These are phyloP conservation scores for Littorina saxatilis DNA, from an alignment of 1,140 invertebrate genomes.

Conservation along the genomic window DNA sequence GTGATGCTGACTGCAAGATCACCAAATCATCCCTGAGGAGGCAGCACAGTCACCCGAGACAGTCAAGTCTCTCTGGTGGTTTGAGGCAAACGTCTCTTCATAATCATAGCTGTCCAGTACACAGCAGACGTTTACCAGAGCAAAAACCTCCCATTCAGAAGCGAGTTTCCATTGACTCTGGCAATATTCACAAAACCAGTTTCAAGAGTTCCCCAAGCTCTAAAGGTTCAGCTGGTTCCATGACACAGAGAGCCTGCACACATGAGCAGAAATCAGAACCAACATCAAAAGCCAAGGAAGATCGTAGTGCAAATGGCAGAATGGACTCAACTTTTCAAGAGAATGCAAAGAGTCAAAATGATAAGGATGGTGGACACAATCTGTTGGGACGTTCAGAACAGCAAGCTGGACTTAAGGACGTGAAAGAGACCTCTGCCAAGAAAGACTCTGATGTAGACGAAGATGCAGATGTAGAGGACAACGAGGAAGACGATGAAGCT, in stretches of 20 bases:
- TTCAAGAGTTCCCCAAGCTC: not conserved
- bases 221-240: not conserved
- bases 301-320: not conserved
- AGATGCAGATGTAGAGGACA: slow-evolving; percentile 11
- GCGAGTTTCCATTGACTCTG: not conserved
- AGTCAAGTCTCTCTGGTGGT: no score
- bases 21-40: not conserved
- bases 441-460: not conserved
- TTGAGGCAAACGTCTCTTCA: not conserved
- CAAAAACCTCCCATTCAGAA: not conserved
- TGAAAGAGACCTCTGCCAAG: no score
- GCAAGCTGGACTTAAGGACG: not conserved
- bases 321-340: not conserved
- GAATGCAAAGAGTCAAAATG: not conserved
- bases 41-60: not conserved
- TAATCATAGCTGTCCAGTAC: not conserved
- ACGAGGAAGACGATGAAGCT: not conserved
- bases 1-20: slow-evolving; percentile 17
- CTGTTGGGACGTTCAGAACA: not conserved
- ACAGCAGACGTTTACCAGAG: not conserved
- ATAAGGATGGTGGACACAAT: not conserved
- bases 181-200: not conserved
- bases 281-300: no score
- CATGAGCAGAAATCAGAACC: no score
- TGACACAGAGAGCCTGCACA: not conserved